phyloP scores from a whole-genome alignment of 2,797 vertebrate species.

The Phrynocephalus guinanensis region DNA sequence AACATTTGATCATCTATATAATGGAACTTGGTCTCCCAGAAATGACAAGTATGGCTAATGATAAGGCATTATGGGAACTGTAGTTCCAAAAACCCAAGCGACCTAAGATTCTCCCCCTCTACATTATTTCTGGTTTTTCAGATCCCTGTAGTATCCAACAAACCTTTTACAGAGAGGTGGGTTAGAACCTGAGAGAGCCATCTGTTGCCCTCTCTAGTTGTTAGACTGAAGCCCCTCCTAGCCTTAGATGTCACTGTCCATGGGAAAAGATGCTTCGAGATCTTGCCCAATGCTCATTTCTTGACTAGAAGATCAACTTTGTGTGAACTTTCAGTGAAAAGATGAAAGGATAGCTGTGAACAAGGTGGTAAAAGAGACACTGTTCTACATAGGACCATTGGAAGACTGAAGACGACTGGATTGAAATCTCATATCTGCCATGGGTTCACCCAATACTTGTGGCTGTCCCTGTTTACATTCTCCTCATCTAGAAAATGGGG shows the following conservation, averaged over 20 bases:
- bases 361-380: too few relatives aligned
- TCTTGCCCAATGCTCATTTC: too few relatives aligned
- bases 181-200: too few relatives aligned
- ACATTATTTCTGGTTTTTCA: neutral
- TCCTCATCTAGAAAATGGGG: conserved; percentile 5
- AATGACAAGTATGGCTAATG: neutral
- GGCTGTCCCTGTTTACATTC: neutral
- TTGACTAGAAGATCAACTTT: neutral
- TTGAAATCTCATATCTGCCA: neutral
- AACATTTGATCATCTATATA: neutral
- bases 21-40: neutral
- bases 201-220: too few relatives aligned
- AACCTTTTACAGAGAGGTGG: neutral
- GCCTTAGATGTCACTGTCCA: too few relatives aligned
- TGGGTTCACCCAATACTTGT: neutral
- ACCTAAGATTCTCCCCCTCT: neutral
- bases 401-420: neutral
- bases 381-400: neutral
- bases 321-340: neutral
- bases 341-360: neutral
- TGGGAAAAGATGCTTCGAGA: too few relatives aligned
- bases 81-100: neutral
- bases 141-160: neutral
- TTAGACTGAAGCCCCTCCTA: too few relatives aligned
- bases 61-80: neutral